Evolutionary conservation across 2,113 vertebrate species (phyloP).

Genomic region (Periophthalmus modestus): DNA sequence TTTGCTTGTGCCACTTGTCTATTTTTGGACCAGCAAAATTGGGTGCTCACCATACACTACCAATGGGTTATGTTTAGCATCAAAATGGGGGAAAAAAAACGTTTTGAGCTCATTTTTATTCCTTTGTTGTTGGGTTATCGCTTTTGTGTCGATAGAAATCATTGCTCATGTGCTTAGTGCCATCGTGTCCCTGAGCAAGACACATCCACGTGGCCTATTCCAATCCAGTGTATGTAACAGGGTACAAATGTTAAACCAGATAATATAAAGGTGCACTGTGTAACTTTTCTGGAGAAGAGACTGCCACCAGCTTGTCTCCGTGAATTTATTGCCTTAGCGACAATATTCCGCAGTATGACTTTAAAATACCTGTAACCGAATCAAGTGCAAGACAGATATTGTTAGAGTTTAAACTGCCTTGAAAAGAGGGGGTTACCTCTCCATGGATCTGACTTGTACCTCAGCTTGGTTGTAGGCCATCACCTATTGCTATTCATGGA

Average conservation of each 20-base stretch:
- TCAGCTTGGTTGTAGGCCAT: background rate
- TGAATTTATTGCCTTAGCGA: background rate
- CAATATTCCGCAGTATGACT: background rate
- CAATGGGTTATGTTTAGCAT: constrained; percentile 2
- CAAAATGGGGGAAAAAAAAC: background rate
- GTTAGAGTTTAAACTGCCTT: no score
- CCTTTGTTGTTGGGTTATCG: background rate
- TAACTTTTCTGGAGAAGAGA: background rate
- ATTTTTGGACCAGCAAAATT: constrained; percentile 18
- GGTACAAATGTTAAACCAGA: background rate
- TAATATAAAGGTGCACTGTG: background rate
- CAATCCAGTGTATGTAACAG: no score
- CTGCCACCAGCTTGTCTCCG: background rate
- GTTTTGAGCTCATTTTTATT: background rate
- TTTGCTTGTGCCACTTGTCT: constrained; percentile 17
- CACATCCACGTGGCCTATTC: background rate
- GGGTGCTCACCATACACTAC: background rate
- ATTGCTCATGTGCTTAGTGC: background rate
- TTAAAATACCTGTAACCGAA: no score
- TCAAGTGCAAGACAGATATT: no score
- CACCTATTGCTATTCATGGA: background rate
- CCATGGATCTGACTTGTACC: background rate
- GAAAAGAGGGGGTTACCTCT: background rate
- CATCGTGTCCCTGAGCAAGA: background rate
- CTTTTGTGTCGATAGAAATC: background rate